phyloP scores from a whole-genome alignment of 30 jellyfish, hydroid and myxozoan genomes.

The Nemopilema nomurai region DNA sequence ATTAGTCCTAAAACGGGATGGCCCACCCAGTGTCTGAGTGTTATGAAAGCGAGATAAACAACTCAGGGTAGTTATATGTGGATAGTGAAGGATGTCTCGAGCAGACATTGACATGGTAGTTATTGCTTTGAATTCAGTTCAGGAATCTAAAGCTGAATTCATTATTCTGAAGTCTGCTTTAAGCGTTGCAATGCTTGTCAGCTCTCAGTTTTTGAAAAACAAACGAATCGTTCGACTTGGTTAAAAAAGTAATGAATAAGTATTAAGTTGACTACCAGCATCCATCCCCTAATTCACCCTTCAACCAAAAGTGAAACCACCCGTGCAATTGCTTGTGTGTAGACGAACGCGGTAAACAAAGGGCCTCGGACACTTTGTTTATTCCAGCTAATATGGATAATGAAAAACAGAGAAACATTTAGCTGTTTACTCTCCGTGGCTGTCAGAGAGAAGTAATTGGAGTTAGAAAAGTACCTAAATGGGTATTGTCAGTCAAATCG shows the following conservation, averaged over 20 bases:
- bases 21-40: background rate
- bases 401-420: background rate
- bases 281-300: background rate
- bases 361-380: background rate
- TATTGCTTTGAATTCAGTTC: too few species aligned
- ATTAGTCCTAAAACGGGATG: background rate
- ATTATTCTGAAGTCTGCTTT: background rate
- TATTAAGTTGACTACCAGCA: conserved; percentile 9
- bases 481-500: background rate
- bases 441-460: background rate
- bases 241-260: background rate
- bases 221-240: conserved; percentile 18
- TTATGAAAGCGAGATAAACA: background rate
- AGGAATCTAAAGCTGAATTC: background rate
- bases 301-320: background rate
- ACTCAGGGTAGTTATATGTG: background rate
- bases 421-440: background rate
- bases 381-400: background rate
- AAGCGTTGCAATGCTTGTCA: background rate
- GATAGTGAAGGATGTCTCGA: background rate
- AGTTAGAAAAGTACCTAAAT: too few species aligned
- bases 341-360: background rate
- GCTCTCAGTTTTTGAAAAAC: background rate
- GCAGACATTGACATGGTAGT: too few species aligned
- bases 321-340: background rate